Conservation (phyloP, 1,140 invertebrate genomes). For the Leptestheria dahalacensis region DNA sequence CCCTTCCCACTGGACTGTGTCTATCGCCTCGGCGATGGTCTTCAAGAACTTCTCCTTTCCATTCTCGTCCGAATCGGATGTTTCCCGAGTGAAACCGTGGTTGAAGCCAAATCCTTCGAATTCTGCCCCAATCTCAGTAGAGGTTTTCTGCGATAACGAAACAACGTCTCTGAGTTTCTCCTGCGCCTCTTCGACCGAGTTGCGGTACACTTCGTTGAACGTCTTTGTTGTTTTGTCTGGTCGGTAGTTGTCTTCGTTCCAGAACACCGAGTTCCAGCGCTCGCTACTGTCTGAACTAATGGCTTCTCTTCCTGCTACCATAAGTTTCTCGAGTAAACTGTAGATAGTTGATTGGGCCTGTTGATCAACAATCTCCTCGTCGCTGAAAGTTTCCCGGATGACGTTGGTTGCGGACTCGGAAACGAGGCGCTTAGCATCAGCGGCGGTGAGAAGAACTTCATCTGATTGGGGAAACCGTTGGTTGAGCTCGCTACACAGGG, state of each 20-base stretch:
- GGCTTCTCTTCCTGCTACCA: neutral
- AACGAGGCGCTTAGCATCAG: neutral
- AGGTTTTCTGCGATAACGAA: neutral
- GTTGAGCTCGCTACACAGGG: neutral
- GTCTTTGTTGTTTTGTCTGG: neutral
- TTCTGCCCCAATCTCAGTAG: neutral
- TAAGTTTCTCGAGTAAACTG: neutral
- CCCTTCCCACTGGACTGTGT: neutral
- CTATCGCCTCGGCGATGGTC: neutral
- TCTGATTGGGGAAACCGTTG: neutral
- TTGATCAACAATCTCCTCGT: neutral
- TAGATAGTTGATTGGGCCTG: neutral
- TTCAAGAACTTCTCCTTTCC: neutral
- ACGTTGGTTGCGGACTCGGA: neutral
- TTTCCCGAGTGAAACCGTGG: neutral
- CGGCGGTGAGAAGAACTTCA: neutral
- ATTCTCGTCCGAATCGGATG: neutral
- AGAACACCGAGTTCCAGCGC: neutral
- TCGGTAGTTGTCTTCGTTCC: neutral
- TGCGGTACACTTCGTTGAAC: neutral
- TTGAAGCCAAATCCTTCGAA: neutral
- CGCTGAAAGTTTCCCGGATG: neutral
- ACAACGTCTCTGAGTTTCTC: neutral
- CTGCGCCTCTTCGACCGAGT: neutral
- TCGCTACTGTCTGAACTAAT: neutral